phyloP scores from a whole-genome alignment of 2,797 vertebrate species.

The Chrysocyon brachyurus region DNA sequence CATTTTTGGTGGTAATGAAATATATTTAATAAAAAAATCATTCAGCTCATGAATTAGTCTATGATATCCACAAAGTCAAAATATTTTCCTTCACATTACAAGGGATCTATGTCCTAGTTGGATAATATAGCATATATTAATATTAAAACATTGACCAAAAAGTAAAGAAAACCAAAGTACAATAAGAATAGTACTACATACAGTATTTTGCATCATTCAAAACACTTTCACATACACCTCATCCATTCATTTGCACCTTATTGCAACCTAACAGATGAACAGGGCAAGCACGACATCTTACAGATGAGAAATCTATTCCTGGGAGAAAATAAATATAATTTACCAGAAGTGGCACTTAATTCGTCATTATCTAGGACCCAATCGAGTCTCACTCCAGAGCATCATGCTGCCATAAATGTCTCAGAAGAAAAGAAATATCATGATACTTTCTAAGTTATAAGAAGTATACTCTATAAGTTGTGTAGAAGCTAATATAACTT shows the following conservation, averaged over 20 bases:
- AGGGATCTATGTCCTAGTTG: slow-evolving; percentile 9
- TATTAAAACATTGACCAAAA: slow-evolving; percentile 27
- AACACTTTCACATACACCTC: not conserved
- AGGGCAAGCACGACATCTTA: not conserved
- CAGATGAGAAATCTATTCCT: slow-evolving; percentile 51
- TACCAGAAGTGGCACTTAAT: not conserved
- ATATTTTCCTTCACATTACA: slow-evolving; percentile 70
- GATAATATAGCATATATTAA: not conserved
- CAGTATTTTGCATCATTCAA: slow-evolving; percentile 15
- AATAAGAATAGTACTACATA: not conserved
- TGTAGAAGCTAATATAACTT: not conserved
- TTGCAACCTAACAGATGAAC: not conserved
- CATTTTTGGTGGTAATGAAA: slow-evolving; percentile 75
- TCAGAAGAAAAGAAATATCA: slow-evolving; percentile 51
- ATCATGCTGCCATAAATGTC: not conserved
- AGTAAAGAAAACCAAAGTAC: slow-evolving; percentile 33
- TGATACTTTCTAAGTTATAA: not conserved
- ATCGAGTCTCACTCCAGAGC: not conserved
- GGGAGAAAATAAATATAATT: slow-evolving; percentile 12
- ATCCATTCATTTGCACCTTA: not conserved
- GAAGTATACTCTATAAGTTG: not conserved
- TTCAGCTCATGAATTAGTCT: slow-evolving; percentile 23
- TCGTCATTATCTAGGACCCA: not conserved
- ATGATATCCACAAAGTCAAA: slow-evolving; percentile 26
- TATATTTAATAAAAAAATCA: slow-evolving; percentile 74